Conservation (phyloP, 2,888 invertebrate genomes). For the Pyrrhia umbra region DNA sequence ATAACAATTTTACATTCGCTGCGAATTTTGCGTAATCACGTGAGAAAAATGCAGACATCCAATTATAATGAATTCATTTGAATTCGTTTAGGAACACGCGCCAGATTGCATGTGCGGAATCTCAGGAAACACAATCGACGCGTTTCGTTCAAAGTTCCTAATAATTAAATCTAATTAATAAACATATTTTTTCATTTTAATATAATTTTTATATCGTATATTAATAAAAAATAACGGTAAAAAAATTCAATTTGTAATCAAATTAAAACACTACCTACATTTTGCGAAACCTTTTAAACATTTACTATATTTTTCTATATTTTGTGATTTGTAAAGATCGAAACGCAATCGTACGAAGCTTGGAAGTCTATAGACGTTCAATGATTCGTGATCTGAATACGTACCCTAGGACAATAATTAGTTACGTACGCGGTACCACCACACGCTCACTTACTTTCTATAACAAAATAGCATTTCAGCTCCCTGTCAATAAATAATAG, state of each 20-base stretch:
- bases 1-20: constrained; percentile 41
- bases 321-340: too few relatives aligned
- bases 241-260: too few relatives aligned
- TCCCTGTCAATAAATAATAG: constrained; percentile 6
- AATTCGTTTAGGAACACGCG: constrained; percentile 34
- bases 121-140: constrained; percentile 32
- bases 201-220: too few relatives aligned
- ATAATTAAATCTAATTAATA: too few relatives aligned
- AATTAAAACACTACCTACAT: too few relatives aligned
- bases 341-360: too few relatives aligned
- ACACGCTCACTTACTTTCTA: neutral
- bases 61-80: constrained; percentile 26
- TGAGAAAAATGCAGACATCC: constrained; percentile 68
- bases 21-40: constrained; percentile 66
- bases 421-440: neutral
- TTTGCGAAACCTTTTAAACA: too few relatives aligned
- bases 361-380: neutral
- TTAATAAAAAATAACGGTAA: too few relatives aligned
- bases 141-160: constrained; percentile 6
- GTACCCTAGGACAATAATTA: neutral
- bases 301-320: too few relatives aligned
- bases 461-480: neutral
- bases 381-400: neutral
- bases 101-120: constrained; percentile 11
- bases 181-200: too few relatives aligned